Base-by-base conservation (phyloP, 2,888 invertebrate species). In the Metopia argyrocephala region DNA sequence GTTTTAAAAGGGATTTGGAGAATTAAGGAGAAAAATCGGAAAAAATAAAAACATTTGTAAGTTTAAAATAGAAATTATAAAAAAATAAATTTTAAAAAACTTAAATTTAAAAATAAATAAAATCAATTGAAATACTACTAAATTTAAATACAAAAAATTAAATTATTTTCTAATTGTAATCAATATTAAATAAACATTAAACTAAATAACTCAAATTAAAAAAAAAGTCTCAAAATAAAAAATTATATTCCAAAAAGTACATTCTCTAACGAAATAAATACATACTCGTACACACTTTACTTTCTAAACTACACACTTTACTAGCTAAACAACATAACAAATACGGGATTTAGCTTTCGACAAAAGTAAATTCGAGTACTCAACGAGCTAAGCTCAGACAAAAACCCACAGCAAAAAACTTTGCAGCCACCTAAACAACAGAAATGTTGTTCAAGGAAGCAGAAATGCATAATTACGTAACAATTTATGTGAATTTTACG, bases 21-120 rank as follows among this genome's bases (percentile, higher is more conserved):
- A 76, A 76, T 48, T 31, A 57, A 48, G 54, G 15, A 68, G 56
- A 79, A 31, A 69, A 73, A 65, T 66, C 57, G 2, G 68, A 83
- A 74, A 75, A 73, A 78, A 83, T 57, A 46, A 56, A 73, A 70
- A 69, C 57, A 31, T 66, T 3, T 2, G 15, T 9, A 20, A 48
- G n/a, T n/a, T 20, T 48, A 1, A 48, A 48, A 48, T 18, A 15
- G 48, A 20, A 48, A 15, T 48, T n/a, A 18, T n/a, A 18, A 48
- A 48, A n/a, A 0, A 48, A 48, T 2, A 18, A 18, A 6, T 20
- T 6, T 7, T 7, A n/a, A 15, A 4, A 20, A 48, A 15, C n/a
- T 48, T 6, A 48, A 48, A 38, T 38, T 12, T 20, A 48, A 48
- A 18, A 48, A 0, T 48, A 20, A 20, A n/a, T 48, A 48, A 48